phyloP scores from a whole-genome alignment of 2,113 vertebrate species.

The cat (Felis catus) region DNA sequence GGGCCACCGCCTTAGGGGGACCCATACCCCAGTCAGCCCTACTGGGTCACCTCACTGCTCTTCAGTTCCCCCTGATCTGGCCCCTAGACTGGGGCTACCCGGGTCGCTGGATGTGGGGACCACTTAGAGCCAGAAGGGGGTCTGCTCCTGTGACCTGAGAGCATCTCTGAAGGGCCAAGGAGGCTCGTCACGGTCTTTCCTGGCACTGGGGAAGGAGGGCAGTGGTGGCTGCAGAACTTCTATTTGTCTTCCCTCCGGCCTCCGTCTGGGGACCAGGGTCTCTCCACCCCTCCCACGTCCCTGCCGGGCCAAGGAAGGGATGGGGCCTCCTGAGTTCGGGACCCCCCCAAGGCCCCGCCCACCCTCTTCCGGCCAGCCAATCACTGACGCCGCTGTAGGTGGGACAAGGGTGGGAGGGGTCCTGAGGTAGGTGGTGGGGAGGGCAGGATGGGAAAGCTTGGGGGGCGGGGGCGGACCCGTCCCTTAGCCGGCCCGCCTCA shows the following conservation, averaged over 20 bases:
- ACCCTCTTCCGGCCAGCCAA: neutral
- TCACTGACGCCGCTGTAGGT: neutral
- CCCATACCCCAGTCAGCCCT: neutral
- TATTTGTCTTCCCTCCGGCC: no score
- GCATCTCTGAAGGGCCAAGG: neutral
- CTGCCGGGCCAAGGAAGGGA: no score
- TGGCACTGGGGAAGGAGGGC: neutral
- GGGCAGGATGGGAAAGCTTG: neutral
- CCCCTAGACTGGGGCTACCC: neutral
- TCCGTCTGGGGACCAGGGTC: neutral
- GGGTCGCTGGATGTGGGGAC: neutral
- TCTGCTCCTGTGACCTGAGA: neutral
- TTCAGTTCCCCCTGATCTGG: neutral
- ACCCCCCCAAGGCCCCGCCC: neutral
- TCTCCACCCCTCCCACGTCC: neutral
- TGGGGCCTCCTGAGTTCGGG: neutral
- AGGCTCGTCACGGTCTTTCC: no score
- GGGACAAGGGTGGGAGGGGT: neutral
- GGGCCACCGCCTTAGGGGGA: neutral
- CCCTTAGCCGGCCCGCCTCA: neutral
- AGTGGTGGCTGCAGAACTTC: neutral
- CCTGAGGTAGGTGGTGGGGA: neutral
- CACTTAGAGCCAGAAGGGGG: neutral
- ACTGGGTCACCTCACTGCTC: neutral
- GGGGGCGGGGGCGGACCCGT: rapidly evolving